These are phyloP conservation scores for Ia io DNA, from an alignment of 2,113 vertebrate species.

Conservation along the genomic window DNA sequence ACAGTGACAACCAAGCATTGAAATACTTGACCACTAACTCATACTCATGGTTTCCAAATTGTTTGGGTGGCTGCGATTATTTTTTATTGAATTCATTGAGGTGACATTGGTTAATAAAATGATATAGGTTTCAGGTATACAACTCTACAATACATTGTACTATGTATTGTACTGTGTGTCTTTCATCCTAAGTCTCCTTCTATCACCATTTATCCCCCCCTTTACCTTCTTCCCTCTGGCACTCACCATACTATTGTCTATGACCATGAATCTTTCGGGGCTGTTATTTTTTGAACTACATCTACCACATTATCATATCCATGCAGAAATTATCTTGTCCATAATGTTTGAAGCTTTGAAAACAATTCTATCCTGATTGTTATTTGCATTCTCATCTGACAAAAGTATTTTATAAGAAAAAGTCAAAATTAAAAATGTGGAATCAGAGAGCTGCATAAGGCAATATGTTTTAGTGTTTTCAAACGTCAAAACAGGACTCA, in stretches of 20 bases:
- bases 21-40: slow-evolving; percentile 71
- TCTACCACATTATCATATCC: background rate
- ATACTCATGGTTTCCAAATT: slow-evolving; percentile 77
- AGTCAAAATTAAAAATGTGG: slow-evolving; percentile 39
- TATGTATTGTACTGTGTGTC: background rate
- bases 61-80: background rate
- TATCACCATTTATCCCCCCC: background rate
- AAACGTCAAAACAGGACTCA: slow-evolving; percentile 57
- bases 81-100: background rate
- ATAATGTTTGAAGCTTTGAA: background rate
- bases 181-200: background rate
- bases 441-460: background rate
- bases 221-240: background rate
- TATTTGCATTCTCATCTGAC: slow-evolving; percentile 7
- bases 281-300: background rate
- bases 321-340: slow-evolving; percentile 28
- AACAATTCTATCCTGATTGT: slow-evolving; percentile 9
- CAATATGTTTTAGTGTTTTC: background rate
- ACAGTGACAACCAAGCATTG: slow-evolving; percentile 37
- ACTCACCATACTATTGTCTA: background rate
- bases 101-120: background rate
- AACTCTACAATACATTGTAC: background rate
- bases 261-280: background rate
- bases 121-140: background rate
- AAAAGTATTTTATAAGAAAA: background rate